These are phyloP conservation scores for Jaculus jaculus DNA, from an alignment of 2,113 vertebrate genomes.

Conservation along the genomic window DNA sequence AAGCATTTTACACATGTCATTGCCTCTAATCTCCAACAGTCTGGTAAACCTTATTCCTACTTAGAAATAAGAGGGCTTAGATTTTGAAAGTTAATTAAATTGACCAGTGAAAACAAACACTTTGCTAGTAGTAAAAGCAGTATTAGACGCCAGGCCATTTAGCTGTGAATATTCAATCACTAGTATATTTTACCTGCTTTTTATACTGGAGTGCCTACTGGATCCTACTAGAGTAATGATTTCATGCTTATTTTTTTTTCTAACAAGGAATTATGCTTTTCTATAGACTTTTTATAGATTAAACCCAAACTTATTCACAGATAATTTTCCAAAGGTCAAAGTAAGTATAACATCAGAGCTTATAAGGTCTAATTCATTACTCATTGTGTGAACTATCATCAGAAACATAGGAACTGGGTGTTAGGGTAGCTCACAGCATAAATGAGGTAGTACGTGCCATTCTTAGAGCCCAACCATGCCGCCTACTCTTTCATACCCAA, in stretches of 20 bases:
- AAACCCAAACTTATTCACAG: constrained; percentile 30
- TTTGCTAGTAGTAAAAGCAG: not conserved
- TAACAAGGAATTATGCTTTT: not conserved
- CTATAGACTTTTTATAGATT: not conserved
- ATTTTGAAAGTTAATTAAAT: constrained; percentile 3
- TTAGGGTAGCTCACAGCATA: not conserved
- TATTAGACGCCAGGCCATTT: not conserved
- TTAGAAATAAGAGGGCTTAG: constrained; percentile 6
- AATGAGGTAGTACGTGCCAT: not conserved
- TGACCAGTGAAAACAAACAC: not conserved
- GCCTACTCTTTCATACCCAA: not conserved
- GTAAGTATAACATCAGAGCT: constrained; percentile 1
- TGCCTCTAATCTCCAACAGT: not conserved
- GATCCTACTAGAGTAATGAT: not conserved
- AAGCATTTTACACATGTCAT: not conserved
- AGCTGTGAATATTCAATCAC: not conserved
- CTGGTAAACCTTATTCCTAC: constrained; percentile 2
- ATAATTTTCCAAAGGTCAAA: not conserved
- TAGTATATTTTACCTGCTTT: not conserved
- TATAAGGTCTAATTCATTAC: not conserved
- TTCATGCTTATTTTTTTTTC: constrained; percentile 25
- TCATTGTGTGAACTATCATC: not conserved
- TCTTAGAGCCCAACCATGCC: not conserved
- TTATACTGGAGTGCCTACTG: not conserved
- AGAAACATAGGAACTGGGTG: not conserved